Base-by-base conservation (phyloP, 1,140 invertebrate genomes). In the Grapholita molesta region DNA sequence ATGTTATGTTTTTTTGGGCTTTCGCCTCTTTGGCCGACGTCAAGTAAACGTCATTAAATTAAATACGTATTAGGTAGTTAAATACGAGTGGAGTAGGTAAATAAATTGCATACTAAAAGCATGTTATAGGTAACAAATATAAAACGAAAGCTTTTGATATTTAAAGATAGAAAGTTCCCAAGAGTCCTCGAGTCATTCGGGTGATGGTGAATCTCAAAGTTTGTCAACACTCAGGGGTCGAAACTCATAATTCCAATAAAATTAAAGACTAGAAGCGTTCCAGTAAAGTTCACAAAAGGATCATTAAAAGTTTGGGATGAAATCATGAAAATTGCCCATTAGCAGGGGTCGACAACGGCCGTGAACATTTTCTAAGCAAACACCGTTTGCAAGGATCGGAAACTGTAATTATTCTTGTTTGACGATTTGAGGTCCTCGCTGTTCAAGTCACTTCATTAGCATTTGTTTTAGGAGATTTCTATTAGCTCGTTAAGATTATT, bases 201-300 rank as follows among this genome's bases (percentile, higher is more conserved):
- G 6, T n/a, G 5, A 48, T 48, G 21, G 21, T 55, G 18, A 55
- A 24, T 21, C 21, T 23, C 18, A 11, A 15, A 25, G 23, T 25
- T 25, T 61, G 28, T 25, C 55, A 61, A 61, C 55, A 61, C 12
- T 25, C 24, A 25, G 42, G 42, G 66, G 35, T 25, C 24, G 9
- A 48, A 66, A 52, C n/a, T 67, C 66, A 52, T 67, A 67, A 67
- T 48, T 67, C 42, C 42, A 67, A 67, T 67, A 42, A 67, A 48
- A 69, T 74, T 70, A 71, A 73, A 72, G 73, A 73, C 71, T 71
- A 65, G 28, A 55, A 64, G 70, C 69, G 35, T 55, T 28, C 53
- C 66, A 67, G 70, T 9, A 32, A n/a, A 71, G 33, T 67, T 67
- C 42, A 72, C 32, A 64, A 69, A 72, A 66, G 38, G 70, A 48